Evolutionary conservation across 2,888 invertebrate genomes (phyloP), one percentile per base, ranked within the genome.

Genomic region (Pandemis heparana): DNA sequence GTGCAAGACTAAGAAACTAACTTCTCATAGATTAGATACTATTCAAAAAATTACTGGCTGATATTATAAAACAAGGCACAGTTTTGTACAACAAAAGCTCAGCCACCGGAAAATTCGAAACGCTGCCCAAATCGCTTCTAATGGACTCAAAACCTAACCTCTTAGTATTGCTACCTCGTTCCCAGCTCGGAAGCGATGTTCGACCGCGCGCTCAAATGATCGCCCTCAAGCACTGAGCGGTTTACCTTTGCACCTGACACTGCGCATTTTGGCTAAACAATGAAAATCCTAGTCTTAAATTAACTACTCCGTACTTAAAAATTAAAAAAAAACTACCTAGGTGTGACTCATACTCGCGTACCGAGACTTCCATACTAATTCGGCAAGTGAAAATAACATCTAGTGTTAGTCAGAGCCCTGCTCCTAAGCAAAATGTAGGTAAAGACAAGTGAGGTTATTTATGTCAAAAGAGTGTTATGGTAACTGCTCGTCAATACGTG

Each of bases 221-320:
- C 43, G 63, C 62, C 62, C 62, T 46, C 62, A 10, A 56, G 46
- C 16, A 14, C 63, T 53, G 48, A 9, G 61, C 59, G 70, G 70
- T 70, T 70, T 59, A 38, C 56, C 18, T 18, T 16, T 14, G 12
- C 56, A 12, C 16, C 64, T 64, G 70, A 64, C 39, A 64, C 70
- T 56, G 23, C 38, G 43, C 18, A 56, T 70, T 64, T 56, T 46
- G 56, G 38, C 63, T 43, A 10, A 1, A 23, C 56, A 23, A 18
- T 56, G 23, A 56, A 23, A 4, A 23, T 56, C 23, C 23, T 56
- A 23, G 18, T 18, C 9, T 16, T n/a, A 7, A 9, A 12, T 23
- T 56, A 4, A 10, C 23, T 53, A 9, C 23, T 32, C 23, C 4
- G 23, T 32, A 32, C 2, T 32, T 32, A 0, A 2, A 32, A 32